These are phyloP conservation scores for Calliphora vomitoria DNA, from an alignment of 2,888 invertebrate genomes.

Conservation along the genomic window DNA sequence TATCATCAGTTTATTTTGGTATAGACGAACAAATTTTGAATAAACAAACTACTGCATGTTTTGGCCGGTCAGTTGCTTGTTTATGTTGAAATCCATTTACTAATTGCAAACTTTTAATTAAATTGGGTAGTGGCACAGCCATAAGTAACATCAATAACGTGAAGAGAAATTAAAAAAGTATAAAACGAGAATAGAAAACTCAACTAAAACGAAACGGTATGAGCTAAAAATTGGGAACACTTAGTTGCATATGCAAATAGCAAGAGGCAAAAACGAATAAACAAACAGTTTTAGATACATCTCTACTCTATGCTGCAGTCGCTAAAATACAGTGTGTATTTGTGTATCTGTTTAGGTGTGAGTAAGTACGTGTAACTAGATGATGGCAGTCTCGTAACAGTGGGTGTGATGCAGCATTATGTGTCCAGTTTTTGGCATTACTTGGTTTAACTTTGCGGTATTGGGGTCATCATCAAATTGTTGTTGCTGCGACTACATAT, in stretches of 20 bases:
- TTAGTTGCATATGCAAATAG: conserved; percentile 4
- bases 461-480: conserved; percentile 26
- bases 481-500: neutral
- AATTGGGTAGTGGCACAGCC: conserved; percentile 8
- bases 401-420: neutral
- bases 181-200: neutral
- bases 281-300: neutral
- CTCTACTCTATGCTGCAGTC: neutral
- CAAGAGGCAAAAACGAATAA: neutral
- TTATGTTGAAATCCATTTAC: conserved; percentile 31
- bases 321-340: neutral
- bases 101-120: conserved; percentile 48
- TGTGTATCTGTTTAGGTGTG: neutral
- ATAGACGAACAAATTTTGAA: conserved; percentile 2
- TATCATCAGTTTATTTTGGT: neutral
- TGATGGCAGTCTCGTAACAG: neutral
- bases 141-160: conserved; percentile 14
- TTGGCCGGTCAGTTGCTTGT: neutral
- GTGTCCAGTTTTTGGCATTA: conserved; percentile 19
- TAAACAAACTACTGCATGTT: neutral
- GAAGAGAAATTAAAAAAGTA: neutral
- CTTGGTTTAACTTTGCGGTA: conserved; percentile 18
- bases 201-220: neutral
- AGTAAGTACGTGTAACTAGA: neutral
- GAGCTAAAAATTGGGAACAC: conserved; percentile 4